Evolutionary conservation across 2,888 invertebrate species (phyloP), one percentile per base, ranked within the genome.

Genomic region (Stomorhina lunata): DNA sequence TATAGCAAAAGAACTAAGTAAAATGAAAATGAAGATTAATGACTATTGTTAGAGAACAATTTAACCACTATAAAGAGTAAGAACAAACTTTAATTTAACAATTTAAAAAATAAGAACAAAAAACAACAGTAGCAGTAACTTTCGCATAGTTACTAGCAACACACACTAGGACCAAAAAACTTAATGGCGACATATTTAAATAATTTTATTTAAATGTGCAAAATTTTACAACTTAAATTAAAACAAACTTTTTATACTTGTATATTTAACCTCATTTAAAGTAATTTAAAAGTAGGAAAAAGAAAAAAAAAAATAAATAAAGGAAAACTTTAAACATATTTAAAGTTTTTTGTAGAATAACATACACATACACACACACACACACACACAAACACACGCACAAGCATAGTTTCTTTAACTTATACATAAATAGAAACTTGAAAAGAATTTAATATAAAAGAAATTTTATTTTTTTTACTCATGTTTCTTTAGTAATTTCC

Each of bases 1-100:
- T 48, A 66, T 59, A 71, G 77, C 53, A 73, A n/a, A 32, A 29
- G 17, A 6, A 7, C 9, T 32, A 48, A 63, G 53, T 55, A 45
- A 22, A 50, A 43, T 20, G 17, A 86, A 87, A 89, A 89, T 89
- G 87, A 89, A 89, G 89, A 89, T 89, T 89, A 89, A 89, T 89
- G 88, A 85, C 84, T 85, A 80, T 84, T 85, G 86, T 85, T 84
- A 79, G 63, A 37, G 77, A 84, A 85, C 83, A 84, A 84, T 85
- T 85, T 85, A 84, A 83, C 84, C 83, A 80, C 84, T 84, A 71
- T 53, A 55, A 37, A 53, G 72, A 63, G 37, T 10, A 40, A 65
- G 4, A 34, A 55, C 12, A 55, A 45, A 65, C 29, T 43, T 15
- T 6, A 45, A 55, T 65, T 25, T 10, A 50, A 53, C 50, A 77